Percentiles rank a stretch among this genome's conserved stretches.
phyloP scores from a whole-genome alignment of 2,113 vertebrate species.

The Sylvicapra grimmia region DNA sequence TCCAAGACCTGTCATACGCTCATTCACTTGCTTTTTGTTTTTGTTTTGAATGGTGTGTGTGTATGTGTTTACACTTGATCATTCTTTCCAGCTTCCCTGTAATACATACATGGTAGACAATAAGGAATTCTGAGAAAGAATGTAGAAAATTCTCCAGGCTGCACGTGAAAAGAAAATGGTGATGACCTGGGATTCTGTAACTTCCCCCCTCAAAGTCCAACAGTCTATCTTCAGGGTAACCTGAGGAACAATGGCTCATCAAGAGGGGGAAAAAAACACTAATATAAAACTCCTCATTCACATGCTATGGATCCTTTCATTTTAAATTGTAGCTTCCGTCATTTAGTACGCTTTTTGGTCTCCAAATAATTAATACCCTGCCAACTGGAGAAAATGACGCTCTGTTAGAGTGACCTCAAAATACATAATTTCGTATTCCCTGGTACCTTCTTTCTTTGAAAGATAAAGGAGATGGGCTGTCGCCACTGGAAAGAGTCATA shows the following conservation, averaged over 20 bases:
- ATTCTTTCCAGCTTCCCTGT: background rate
- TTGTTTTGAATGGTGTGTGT: background rate
- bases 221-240: background rate
- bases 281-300: too few relatives aligned
- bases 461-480: too few relatives aligned
- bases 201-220: fast-evolving
- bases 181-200: background rate
- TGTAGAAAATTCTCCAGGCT: background rate
- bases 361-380: too few relatives aligned
- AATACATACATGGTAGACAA: fast-evolving
- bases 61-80: background rate
- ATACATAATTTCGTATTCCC: too few relatives aligned
- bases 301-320: too few relatives aligned
- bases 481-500: too few relatives aligned
- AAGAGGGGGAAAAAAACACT: background rate
- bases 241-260: background rate
- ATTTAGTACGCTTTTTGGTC: too few relatives aligned
- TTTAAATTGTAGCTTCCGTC: too few relatives aligned
- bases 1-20: background rate
- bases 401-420: too few relatives aligned
- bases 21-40: fast-evolving
- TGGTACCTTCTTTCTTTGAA: too few relatives aligned
- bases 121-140: background rate
- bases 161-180: background rate
- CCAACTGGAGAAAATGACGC: too few relatives aligned